Conservation (phyloP, 1,140 invertebrate species). For the Anadara kagoshimensis region DNA sequence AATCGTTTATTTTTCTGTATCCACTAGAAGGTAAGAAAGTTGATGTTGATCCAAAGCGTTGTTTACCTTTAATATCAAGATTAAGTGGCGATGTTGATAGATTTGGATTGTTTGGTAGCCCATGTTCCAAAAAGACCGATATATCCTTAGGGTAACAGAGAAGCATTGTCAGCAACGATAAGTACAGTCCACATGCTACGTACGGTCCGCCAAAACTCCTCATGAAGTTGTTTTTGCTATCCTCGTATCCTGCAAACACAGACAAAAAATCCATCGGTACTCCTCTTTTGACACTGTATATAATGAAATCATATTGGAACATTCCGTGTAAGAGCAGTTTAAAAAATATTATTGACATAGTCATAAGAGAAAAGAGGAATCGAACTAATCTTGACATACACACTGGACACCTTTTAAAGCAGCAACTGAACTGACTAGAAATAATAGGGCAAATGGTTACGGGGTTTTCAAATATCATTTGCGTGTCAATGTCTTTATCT, state of each 20-base stretch:
- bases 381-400: slow-evolving; percentile 23
- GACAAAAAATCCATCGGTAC: slow-evolving; percentile 36
- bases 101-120: slow-evolving; percentile 2
- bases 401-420: slow-evolving; percentile 10
- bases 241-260: slow-evolving; percentile 30
- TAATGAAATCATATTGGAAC: slow-evolving; percentile 19
- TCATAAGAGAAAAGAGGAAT: slow-evolving; percentile 18
- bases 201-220: slow-evolving; percentile 24
- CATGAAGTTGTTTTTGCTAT: slow-evolving; percentile 29
- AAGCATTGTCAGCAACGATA: slow-evolving; percentile 8
- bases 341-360: slow-evolving; percentile 13
- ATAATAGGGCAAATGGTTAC: slow-evolving; percentile 16
- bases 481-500: background rate
- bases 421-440: background rate
- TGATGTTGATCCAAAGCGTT: slow-evolving; percentile 18
- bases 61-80: slow-evolving; percentile 2
- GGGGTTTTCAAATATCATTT: slow-evolving; percentile 10
- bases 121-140: slow-evolving; percentile 2
- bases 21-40: slow-evolving; percentile 2
- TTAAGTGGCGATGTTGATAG: slow-evolving; percentile 4
- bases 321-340: slow-evolving; percentile 21
- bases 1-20: slow-evolving; percentile 14
- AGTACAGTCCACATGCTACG: slow-evolving; percentile 15
- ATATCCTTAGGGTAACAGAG: slow-evolving; percentile 21
- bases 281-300: slow-evolving; percentile 30